Conservation (phyloP, 2,797 vertebrate species). For the Hippopotamyrus pictus region DNA sequence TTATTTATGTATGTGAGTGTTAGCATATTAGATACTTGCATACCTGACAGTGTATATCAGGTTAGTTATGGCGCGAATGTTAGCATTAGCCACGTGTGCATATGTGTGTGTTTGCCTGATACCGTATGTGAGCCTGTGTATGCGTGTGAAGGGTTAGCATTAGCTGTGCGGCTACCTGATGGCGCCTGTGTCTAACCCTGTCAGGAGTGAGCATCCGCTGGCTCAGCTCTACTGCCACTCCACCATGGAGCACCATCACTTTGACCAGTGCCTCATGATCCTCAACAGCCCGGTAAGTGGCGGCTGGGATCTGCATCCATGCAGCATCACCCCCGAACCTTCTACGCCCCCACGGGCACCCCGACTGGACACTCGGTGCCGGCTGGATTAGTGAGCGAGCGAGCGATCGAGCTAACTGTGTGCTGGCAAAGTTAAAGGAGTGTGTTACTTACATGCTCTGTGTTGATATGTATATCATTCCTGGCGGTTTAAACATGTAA, state of each 20-base stretch:
- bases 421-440: neutral
- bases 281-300: slow-evolving; percentile 85
- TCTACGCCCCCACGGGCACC: neutral
- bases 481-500: neutral
- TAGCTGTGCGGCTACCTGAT: neutral
- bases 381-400: neutral
- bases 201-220: slow-evolving; percentile 89
- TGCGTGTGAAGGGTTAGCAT: neutral
- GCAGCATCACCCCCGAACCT: neutral
- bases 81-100: neutral
- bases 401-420: neutral
- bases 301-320: neutral
- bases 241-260: slow-evolving; percentile 97
- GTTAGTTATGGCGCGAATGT: neutral
- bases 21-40: too few relatives aligned
- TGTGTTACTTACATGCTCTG: neutral
- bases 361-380: neutral
- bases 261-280: slow-evolving; percentile 98
- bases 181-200: neutral
- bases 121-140: neutral
- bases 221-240: slow-evolving; percentile 96
- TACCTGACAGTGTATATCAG: neutral
- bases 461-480: neutral
- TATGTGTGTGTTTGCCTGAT: neutral
- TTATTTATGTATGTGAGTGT: neutral